Evolutionary conservation across 2,113 vertebrate species (phyloP).

Genomic region (Crotalus helleri): DNA sequence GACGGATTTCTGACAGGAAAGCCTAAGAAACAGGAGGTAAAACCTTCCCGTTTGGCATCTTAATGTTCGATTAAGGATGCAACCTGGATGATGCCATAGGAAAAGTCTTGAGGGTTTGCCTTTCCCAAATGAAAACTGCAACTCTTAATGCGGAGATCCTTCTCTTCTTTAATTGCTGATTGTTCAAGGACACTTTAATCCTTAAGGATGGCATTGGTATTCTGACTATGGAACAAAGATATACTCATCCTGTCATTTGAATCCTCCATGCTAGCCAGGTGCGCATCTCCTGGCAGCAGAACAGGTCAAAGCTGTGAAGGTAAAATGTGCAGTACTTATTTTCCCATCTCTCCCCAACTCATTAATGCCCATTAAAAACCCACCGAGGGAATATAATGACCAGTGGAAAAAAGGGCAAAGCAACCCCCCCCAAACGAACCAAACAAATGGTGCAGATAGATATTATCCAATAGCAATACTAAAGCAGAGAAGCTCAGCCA

Average conservation of each 20-base stretch:
- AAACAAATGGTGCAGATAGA: conserved; percentile 71
- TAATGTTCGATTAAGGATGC: conserved; percentile 60
- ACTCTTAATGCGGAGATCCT: conserved; percentile 41
- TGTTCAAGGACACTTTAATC: conserved; percentile 62
- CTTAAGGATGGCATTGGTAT: conserved; percentile 56
- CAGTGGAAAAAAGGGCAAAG: conserved; percentile 63
- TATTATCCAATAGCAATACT: conserved; percentile 68
- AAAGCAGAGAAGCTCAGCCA: conserved; percentile 61
- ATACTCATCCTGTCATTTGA: conserved; percentile 58
- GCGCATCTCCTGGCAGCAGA: conserved; percentile 41
- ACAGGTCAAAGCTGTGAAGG: conserved; percentile 44
- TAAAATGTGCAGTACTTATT: conserved; percentile 21
- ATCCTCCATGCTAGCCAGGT: conserved; percentile 46
- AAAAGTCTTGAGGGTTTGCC: conserved; percentile 48
- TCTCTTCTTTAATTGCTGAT: conserved; percentile 58
- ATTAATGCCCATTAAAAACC: conserved; percentile 62
- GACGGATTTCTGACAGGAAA: conserved; percentile 64
- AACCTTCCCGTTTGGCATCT: conserved; percentile 61
- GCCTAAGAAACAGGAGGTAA: conserved; percentile 60
- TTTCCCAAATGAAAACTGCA: conserved; percentile 47
- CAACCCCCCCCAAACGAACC: conserved; percentile 59
- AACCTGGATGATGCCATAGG: conserved; percentile 52
- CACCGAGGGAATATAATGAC: conserved; percentile 62
- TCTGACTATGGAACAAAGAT: conserved; percentile 57
- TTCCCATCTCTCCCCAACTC: conserved; percentile 42